Conservation (phyloP, 2,113 vertebrate genomes). For the Crocuta crocuta region DNA sequence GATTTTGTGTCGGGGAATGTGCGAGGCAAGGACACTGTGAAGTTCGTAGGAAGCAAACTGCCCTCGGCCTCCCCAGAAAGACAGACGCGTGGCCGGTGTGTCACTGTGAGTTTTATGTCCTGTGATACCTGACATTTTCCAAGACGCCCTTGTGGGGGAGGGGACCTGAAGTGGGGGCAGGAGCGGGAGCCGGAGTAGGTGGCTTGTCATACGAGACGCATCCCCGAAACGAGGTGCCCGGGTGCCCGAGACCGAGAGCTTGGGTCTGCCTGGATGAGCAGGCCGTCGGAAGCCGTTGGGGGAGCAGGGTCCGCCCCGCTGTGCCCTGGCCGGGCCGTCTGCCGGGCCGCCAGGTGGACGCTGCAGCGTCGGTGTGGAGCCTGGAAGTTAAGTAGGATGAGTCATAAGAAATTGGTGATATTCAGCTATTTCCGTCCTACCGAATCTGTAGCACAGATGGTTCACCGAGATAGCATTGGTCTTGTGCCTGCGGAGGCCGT, state of each 20-base stretch:
- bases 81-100: accelerated
- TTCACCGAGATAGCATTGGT: background rate
- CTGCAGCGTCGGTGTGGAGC: accelerated
- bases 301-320: accelerated
- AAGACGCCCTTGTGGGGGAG: no score
- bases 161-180: accelerated
- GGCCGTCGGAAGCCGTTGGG: accelerated
- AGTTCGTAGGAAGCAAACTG: background rate
- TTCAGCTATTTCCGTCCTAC: no score
- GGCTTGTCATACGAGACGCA: no score
- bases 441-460: accelerated
- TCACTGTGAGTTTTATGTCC: background rate
- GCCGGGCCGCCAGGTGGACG: background rate
- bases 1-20: accelerated
- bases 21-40: accelerated
- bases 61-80: accelerated
- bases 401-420: background rate
- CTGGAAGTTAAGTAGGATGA: background rate
- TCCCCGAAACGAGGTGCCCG: accelerated
- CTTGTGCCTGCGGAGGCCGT: accelerated
- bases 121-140: background rate
- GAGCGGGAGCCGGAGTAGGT: accelerated
- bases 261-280: accelerated
- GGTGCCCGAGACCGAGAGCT: background rate
- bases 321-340: no score